Evolutionary conservation across 2,888 invertebrate species (phyloP).

Genomic region (Hedychridium roseum): DNA sequence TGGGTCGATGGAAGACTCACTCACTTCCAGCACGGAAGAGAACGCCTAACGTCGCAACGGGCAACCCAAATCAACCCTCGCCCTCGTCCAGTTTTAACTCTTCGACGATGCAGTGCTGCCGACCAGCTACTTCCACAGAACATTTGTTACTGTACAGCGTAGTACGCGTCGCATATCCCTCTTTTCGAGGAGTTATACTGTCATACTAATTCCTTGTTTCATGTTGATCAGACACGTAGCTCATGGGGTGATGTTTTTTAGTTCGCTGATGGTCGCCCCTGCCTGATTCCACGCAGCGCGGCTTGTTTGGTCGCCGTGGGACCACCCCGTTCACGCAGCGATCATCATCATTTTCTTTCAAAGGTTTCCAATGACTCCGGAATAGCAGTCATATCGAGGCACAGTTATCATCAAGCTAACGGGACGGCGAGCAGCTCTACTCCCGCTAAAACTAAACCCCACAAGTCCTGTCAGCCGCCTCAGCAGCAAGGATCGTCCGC

Average conservation of each 20-base stretch:
- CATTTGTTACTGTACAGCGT: slow-evolving; percentile 66
- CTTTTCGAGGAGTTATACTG: no score
- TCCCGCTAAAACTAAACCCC: slow-evolving; percentile 47
- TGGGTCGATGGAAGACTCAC: slow-evolving; percentile 90
- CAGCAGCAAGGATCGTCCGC: slow-evolving; percentile 26
- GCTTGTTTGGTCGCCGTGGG: slow-evolving; percentile 78
- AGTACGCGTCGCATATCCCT: slow-evolving; percentile 37
- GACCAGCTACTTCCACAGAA: slow-evolving; percentile 84
- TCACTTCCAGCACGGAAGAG: slow-evolving; percentile 87
- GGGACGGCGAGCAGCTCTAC: slow-evolving; percentile 50
- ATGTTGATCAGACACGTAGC: not conserved
- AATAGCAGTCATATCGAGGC: slow-evolving; percentile 52
- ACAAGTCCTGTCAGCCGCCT: slow-evolving; percentile 42
- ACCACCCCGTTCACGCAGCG: slow-evolving; percentile 72
- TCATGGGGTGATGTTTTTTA: slow-evolving; percentile 25
- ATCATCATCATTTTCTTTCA: slow-evolving; percentile 76
- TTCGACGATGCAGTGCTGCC: slow-evolving; percentile 69
- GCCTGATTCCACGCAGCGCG: slow-evolving; percentile 68
- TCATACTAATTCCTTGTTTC: no score
- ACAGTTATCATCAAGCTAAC: slow-evolving; percentile 63
- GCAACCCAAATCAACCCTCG: slow-evolving; percentile 49
- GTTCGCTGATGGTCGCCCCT: slow-evolving; percentile 60
- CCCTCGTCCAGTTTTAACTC: slow-evolving; percentile 54
- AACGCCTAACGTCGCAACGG: slow-evolving; percentile 68
- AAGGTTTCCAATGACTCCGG: slow-evolving; percentile 61